Evolutionary conservation across 2,113 vertebrate species (phyloP), one percentile per base, ranked within the genome.

Genomic region (Poicephalus gulielmi): DNA sequence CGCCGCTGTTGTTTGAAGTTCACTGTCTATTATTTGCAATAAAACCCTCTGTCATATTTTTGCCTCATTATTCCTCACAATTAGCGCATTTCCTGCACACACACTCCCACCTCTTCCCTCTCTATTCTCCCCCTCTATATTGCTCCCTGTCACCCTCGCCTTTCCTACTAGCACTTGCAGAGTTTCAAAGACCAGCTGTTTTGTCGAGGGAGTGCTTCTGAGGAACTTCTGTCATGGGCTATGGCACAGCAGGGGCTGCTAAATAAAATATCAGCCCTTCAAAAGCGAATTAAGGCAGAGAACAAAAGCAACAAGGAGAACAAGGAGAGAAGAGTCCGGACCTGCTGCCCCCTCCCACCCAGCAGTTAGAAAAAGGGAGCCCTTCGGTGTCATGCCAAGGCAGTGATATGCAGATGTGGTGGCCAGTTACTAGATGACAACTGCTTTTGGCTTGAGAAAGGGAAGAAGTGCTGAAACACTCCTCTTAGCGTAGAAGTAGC

Each of bases 151-250:
- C 75, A 96, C 94, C 79, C 94, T 95, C 96, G 97, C 93, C 97
- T 96, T 96, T 88, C 83, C 12, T 9, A 92, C 91, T 95, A 87
- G 87, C 88, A 86, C 90, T 97, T 96, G 94, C 90, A 64, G 97
- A 97, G 97, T 98, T 98, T 98, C 98, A 98, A 98, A 98, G 97
- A 97, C 97, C 98, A 98, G 98, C 98, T 98, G 98, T 97, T 98
- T 98, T 98, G 97, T 98, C 94, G 47, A 95, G 43, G 50, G 94
- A 98, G 96, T 76, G 92, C 96, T 98, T 98, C 96, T 96, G 97
- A 98, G 96, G 97, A 98, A 97, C 95, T 98, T 98, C 97, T 98
- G 95, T 97, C 94, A 87, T 5, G 44, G 96, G 94, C 97, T 97
- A 92, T 88, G 66, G 92, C 97, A 80, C 98, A 96, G 95, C 96